Conservation (phyloP, 1,140 invertebrate species). For the Panulirus ornatus region DNA sequence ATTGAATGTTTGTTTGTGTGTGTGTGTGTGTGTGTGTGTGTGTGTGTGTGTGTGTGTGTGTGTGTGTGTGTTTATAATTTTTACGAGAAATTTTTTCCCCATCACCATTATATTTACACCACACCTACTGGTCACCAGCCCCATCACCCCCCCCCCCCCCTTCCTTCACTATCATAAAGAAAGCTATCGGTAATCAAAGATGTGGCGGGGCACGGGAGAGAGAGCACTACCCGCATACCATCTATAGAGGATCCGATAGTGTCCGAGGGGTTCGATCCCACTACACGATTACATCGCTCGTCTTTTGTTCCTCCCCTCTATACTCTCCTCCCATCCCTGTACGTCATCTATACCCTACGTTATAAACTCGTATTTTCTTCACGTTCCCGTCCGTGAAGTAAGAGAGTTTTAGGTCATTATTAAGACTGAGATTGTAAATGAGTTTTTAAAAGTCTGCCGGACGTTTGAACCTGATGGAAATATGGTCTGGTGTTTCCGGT, state of each 20-base stretch:
- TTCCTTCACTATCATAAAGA: slow-evolving; percentile 1
- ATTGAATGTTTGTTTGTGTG: too few relatives aligned
- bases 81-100: not conserved
- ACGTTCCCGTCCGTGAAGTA: too few relatives aligned
- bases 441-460: too few relatives aligned
- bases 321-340: not conserved
- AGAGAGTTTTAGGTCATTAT: too few relatives aligned
- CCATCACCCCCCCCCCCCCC: not conserved
- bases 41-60: slow-evolving; percentile 18
- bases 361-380: too few relatives aligned
- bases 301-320: not conserved
- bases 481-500: not conserved
- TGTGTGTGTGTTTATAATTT: not conserved
- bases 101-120: not conserved
- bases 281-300: not conserved
- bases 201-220: not conserved
- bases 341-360: not conserved
- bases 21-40: slow-evolving; percentile 9
- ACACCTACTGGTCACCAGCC: not conserved
- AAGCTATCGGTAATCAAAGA: not conserved
- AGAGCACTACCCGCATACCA: not conserved
- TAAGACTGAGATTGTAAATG: too few relatives aligned
- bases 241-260: slow-evolving; percentile 1
- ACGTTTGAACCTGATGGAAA: not conserved
- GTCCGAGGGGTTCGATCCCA: not conserved